Evolutionary conservation across 2,888 invertebrate genomes (phyloP).

Genomic region (Gari tellinella): DNA sequence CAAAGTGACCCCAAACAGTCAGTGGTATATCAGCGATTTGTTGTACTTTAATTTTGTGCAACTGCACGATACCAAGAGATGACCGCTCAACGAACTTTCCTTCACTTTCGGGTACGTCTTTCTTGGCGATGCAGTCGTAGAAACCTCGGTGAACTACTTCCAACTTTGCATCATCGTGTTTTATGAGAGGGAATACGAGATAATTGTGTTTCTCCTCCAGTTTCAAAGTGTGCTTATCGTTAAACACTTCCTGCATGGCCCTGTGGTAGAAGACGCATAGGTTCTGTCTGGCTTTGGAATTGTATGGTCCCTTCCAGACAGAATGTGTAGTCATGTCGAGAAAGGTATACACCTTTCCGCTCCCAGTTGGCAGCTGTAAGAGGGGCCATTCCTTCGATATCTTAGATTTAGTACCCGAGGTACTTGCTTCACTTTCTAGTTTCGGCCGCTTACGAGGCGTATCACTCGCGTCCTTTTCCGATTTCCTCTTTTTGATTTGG

Average conservation of each 20-base stretch:
- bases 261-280: slow-evolving; percentile 39
- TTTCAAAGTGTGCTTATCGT: slow-evolving; percentile 32
- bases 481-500: background rate
- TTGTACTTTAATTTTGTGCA: slow-evolving; percentile 26
- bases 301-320: slow-evolving; percentile 47
- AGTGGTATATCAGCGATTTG: slow-evolving; percentile 15
- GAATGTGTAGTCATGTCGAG: slow-evolving; percentile 12
- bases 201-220: slow-evolving; percentile 22
- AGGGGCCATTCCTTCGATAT: slow-evolving; percentile 19
- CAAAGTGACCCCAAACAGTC: slow-evolving; percentile 42
- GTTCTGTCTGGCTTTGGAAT: slow-evolving; percentile 15
- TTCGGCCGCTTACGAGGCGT: slow-evolving; percentile 2
- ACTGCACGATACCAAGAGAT: slow-evolving; percentile 39
- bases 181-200: slow-evolving; percentile 30
- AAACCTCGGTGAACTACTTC: slow-evolving; percentile 13
- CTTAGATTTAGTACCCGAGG: background rate
- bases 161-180: slow-evolving; percentile 1
- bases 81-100: slow-evolving; percentile 39
- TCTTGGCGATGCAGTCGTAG: slow-evolving; percentile 46
- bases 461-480: background rate
- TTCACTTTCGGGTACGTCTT: slow-evolving; percentile 19
- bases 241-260: slow-evolving; percentile 40
- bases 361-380: slow-evolving; percentile 44
- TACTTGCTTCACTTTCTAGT: background rate
- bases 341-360: slow-evolving; percentile 44